phyloP scores from a whole-genome alignment of 2,888 invertebrate species.

The Heliconius aoede region DNA sequence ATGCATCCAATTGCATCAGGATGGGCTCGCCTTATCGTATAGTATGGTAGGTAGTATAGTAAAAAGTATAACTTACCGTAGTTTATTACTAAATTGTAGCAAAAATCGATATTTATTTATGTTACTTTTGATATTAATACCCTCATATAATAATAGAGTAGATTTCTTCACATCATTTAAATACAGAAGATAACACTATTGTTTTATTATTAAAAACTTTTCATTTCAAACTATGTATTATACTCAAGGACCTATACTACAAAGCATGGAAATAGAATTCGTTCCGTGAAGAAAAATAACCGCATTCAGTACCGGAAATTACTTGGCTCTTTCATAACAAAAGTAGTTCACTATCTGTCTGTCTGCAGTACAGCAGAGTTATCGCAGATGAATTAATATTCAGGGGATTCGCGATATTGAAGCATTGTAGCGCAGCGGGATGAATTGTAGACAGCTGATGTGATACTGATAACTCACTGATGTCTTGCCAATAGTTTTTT shows the following conservation, averaged over 20 bases:
- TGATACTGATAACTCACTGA: not conserved
- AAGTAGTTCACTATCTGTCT: conserved; percentile 13
- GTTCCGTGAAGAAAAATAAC: not conserved
- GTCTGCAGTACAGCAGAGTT: not conserved
- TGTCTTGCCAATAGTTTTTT: not conserved
- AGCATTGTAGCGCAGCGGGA: not conserved
- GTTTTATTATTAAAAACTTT: no score
- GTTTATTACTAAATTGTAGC: no score
- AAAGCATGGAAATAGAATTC: not conserved
- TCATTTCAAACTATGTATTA: not conserved
- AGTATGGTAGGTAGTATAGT: no score
- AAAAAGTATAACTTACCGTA: no score
- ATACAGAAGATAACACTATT: no score
- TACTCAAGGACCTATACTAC: not conserved
- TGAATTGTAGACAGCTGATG: not conserved
- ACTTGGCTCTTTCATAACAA: conserved; percentile 14
- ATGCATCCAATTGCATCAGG: no score
- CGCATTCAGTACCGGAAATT: not conserved
- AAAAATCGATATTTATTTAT: no score
- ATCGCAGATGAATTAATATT: conserved; percentile 11
- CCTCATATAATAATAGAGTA: no score
- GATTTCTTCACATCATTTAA: no score
- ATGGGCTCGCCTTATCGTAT: no score
- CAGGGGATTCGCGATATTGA: not conserved
- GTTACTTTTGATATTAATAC: no score